Base-by-base conservation (phyloP, 2,888 invertebrate genomes). In the Pecten maximus region DNA sequence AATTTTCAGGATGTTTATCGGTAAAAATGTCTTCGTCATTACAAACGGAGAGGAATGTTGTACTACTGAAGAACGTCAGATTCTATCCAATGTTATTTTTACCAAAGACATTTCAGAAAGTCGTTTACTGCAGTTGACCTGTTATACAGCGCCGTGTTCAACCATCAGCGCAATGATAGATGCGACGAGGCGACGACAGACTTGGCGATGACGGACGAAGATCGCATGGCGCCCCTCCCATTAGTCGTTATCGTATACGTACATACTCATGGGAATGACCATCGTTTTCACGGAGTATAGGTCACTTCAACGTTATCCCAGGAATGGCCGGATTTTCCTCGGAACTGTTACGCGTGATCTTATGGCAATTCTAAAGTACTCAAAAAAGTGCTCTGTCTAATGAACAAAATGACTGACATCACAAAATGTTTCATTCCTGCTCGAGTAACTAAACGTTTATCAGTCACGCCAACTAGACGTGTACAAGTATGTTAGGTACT, bases 41-140 rank as follows among this genome's bases (percentile, higher is more conserved):
- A n/a, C n/a, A n/a, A n/a, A n/a, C n/a, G n/a, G n/a, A n/a, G n/a
- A n/a, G n/a, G 6, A 10, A 44, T 44, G 44, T 44, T 44, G 6
- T 44, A 44, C 74, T 35, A 1, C 28, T 10, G 8, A 35, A 74
- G 28, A 74, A 74, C 35, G 74, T 74, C 28, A 8, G 10, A 35
- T 35, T 15, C 28, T 35, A 74, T 23, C 10, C 35, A 28, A 19
- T n/a, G 35, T 35, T 74, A 23, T 74, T 35, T 28, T 74, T 74
- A 35, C 74, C 74, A 74, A 74, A 74, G 74, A 74, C 74, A 74
- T 74, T 74, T 74, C 28, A 28, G 60, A 60, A 60, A 74, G 74
- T 74, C 74, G 74, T 74, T 74, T 74, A 16, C 74, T 74, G 35
- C 23, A 28, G 74, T 74, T 74, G 74, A 74, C 74, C 35, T 74